These are phyloP conservation scores for Eucidaris tribuloides DNA, from an alignment of 35 echinoderm and acorn worm genomes.

Conservation along the genomic window DNA sequence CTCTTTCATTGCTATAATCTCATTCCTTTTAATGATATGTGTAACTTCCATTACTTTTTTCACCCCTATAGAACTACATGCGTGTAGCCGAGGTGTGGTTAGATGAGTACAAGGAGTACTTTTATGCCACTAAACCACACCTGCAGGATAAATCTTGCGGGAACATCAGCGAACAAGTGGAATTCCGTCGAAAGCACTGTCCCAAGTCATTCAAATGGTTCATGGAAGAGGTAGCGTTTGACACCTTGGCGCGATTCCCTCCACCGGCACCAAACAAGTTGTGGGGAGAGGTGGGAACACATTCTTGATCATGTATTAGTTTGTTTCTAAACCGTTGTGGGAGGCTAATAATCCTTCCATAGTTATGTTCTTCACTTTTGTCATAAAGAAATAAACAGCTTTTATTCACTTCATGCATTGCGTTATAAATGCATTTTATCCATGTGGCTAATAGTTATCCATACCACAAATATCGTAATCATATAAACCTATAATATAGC, in stretches of 20 bases:
- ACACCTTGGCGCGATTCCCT: conserved; percentile 49
- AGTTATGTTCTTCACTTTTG: too few species aligned
- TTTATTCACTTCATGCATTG: too few species aligned
- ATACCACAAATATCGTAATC: too few species aligned
- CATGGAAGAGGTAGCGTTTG: conserved; percentile 70
- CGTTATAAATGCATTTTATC: too few species aligned
- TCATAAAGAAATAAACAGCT: neutral
- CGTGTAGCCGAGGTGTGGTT: conserved; percentile 77
- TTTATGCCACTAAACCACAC: conserved; percentile 56
- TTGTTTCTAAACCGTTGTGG: too few species aligned
- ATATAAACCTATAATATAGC: too few species aligned
- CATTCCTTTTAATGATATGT: too few species aligned
- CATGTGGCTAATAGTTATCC: too few species aligned
- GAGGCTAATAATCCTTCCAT: too few species aligned
- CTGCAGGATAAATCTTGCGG: conserved; percentile 54
- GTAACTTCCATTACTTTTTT: too few species aligned
- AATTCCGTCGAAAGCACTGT: conserved; percentile 48
- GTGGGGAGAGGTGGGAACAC: conserved; percentile 69
- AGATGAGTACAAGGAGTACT: conserved; percentile 80
- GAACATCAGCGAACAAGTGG: conserved; percentile 53
- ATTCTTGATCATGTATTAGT: too few species aligned
- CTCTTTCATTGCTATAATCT: too few species aligned
- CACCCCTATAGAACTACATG: conserved; percentile 57
- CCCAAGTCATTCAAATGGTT: conserved; percentile 73
- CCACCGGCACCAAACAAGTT: conserved; percentile 49